Evolutionary conservation across 2,888 invertebrate genomes (phyloP), one percentile per base, ranked within the genome.

Genomic region (Uloborus plumipes): DNA sequence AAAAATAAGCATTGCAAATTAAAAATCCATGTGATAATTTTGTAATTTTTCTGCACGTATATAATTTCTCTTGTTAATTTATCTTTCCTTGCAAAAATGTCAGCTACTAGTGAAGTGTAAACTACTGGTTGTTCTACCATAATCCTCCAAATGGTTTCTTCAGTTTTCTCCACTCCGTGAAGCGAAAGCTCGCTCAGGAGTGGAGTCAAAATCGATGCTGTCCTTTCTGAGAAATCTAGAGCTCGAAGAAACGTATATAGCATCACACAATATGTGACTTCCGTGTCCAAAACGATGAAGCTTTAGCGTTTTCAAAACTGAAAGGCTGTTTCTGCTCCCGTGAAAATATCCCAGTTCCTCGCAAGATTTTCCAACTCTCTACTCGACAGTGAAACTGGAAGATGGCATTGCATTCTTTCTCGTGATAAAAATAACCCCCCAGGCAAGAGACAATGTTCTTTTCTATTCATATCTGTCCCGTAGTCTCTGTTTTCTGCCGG

Each of bases 391-490:
- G 55, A 47, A 49, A 51, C 58, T 18, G 20, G 49, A 78, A 78
- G 71, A 72, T 76, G 71, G 64, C 76, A 67, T 71, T 65, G 82
- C 82, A 83, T 83, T 83, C 82, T 71, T 76, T 65, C 47, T 67
- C 58, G 55, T 22, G 71, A 76, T 77, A 72, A 83, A 83, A 83
- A 83, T 83, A 83, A 77, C 82, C 66, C 61, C 53, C 76, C 64
- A 70, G 67, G 66, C 76, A 61, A 77, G 77, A 83, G 82, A 77
- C 82, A 83, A 83, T 83, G 82, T 83, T 77, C 82, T 77, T 69
- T 77, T 71, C 82, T 83, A 83, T 83, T 83, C 82, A 83, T 83
- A 83, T 83, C 82, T 71, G 70, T 76, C 71, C 82, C 76, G 71
- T 70, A 67, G 66, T 58, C 67, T 61, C 69, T 70, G 66, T 73